phyloP scores from a whole-genome alignment of 2,888 invertebrate species.

The Linnaemya tessellans region DNA sequence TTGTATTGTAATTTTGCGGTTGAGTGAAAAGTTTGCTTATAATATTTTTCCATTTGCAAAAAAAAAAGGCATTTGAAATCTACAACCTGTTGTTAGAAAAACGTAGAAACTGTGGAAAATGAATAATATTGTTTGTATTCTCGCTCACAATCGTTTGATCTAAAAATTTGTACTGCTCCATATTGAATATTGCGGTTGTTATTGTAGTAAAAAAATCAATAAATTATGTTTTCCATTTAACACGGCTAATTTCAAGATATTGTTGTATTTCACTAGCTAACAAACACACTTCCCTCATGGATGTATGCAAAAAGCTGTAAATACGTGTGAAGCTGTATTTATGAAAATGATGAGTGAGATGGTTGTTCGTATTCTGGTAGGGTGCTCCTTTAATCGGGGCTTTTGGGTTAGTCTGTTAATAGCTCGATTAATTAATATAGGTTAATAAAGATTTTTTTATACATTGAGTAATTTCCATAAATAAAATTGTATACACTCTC shows the following conservation, averaged over 20 bases:
- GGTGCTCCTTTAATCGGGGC: too few relatives aligned
- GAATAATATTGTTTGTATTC: background rate
- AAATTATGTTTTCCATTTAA: slow-evolving; percentile 42
- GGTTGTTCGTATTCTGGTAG: too few relatives aligned
- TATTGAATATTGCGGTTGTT: slow-evolving; percentile 9
- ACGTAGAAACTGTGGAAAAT: background rate
- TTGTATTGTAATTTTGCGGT: background rate
- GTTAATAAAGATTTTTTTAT: too few relatives aligned
- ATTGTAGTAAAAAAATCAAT: slow-evolving; percentile 40
- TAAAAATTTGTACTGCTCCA: background rate
- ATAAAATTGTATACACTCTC: background rate
- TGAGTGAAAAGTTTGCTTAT: background rate
- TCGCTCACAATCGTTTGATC: background rate
- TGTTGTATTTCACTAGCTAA: slow-evolving; percentile 1
- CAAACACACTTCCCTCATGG: background rate
- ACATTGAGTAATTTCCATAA: too few relatives aligned
- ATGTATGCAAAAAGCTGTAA: background rate
- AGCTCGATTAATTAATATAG: too few relatives aligned
- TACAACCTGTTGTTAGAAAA: slow-evolving; percentile 4
- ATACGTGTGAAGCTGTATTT: background rate
- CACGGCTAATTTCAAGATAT: slow-evolving; percentile 19
- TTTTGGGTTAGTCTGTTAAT: too few relatives aligned
- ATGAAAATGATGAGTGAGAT: too few relatives aligned
- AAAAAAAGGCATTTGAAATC: background rate
- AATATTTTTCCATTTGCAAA: background rate